Conservation (phyloP, 92 coral and sea anemone genomes). For the Isaurus tuberculatus region DNA sequence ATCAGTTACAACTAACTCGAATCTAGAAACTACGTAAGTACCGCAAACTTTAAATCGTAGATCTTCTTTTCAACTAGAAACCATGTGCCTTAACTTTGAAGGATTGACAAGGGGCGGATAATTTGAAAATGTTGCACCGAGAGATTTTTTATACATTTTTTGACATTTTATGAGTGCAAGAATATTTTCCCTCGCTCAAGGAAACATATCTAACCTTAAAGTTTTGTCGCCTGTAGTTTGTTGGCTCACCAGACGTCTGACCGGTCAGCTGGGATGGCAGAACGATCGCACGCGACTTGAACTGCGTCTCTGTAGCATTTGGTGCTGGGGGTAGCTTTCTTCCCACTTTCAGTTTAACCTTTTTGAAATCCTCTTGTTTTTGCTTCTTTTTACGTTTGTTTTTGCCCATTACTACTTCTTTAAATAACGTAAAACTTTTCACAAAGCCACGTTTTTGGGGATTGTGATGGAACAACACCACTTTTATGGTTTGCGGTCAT, state of each 20-base stretch:
- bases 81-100: too few relatives aligned
- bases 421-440: background rate
- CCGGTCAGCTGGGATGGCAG: constrained; percentile 72
- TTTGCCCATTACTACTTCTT: constrained; percentile 71
- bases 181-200: background rate
- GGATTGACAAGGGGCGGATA: too few relatives aligned
- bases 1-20: too few relatives aligned
- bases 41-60: too few relatives aligned
- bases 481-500: constrained; percentile 1
- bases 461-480: background rate
- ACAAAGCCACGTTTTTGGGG: background rate
- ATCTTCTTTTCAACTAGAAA: too few relatives aligned
- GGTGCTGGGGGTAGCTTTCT: constrained; percentile 81
- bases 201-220: too few relatives aligned
- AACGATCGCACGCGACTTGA: constrained; percentile 83
- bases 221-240: constrained; percentile 80
- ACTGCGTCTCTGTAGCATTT: constrained; percentile 87
- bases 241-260: constrained; percentile 63
- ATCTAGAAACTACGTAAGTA: too few relatives aligned
- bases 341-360: constrained; percentile 93
- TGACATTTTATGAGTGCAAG: background rate
- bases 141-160: background rate
- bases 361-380: constrained; percentile 91
- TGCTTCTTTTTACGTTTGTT: constrained; percentile 88
- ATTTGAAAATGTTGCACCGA: background rate